Evolutionary conservation across 2,797 vertebrate genomes (phyloP), one percentile per base, ranked within the genome.

Genomic region (Rhynchotus rufescens): DNA sequence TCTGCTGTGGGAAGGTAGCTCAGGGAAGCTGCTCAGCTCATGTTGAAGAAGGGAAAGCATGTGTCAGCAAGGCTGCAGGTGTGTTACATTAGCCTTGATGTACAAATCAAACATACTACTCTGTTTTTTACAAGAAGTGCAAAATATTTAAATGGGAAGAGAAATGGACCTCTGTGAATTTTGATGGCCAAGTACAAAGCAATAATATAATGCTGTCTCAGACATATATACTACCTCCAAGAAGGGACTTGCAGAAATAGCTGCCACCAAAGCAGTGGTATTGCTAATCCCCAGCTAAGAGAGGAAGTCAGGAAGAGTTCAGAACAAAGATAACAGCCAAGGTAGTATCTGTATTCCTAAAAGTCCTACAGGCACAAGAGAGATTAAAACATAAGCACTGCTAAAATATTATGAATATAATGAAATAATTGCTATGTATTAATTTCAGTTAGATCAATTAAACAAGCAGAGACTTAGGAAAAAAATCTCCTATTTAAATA

Each of bases 361-460:
- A 88, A 91, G 45, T 84, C 86, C 77, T 59, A 49, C 19, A 26
- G 72, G 65, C 65, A 62, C 76, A 85, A 47, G 54, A 80, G 74
- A 51, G 78, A 82, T 86, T 89, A 77, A 82, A 89, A 67, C 30
- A 68, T 7, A 87, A 94, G 52, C 40, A 86, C 80, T 73, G 45
- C 47, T 82, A 75, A 89, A 89, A 77, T 45, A 65, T 11, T 49
- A 25, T 61, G 28, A 80, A 36, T 72, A 76, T 77, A 19, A 69
- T 59, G 30, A 80, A 94, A 66, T 16, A 65, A 77, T 88, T 69
- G 61, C 68, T 78, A 69, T 36, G 51, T 22, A 5, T 72, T 89
- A 47, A 80, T 73, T 68, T 68, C 60, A 86, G 71, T 26, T 13
- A 34, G 78, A 80, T 80, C 56, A 51, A 61, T 86, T 88, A 86